Evolutionary conservation across 2,888 invertebrate species (phyloP), one percentile per base, ranked within the genome.

Genomic region (Drosophila quinaria): DNA sequence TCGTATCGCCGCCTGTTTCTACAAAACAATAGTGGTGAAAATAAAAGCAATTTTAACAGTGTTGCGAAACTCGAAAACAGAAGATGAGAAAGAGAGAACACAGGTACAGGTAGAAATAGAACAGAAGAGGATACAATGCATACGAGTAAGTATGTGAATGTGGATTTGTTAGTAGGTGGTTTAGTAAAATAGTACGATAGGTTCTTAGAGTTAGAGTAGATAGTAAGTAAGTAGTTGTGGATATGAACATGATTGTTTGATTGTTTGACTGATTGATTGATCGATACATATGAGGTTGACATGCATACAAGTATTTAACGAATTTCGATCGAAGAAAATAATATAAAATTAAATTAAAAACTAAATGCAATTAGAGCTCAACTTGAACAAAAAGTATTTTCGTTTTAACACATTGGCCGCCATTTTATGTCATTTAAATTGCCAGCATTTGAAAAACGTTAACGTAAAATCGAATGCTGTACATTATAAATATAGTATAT

Each of bases 1-100:
- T n/a, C 37, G 37, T n/a, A 79, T 91, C 92, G 89, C 87, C 91
- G 91, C 91, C 90, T 92, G 92, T 90, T 90, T 93, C 93, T 93
- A 91, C 79, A 93, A 92, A 92, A 92, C 88, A 92, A 92, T 91
- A 88, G 89, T 82, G 88, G 86, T 91, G 87, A 87, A 91, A 92
- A 91, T 84, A 85, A 89, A 87, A 90, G 85, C 89, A 89, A 84
- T 84, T 90, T 90, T 91, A 83, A 90, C 74, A 89, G 90, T 83
- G 87, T 91, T 88, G 90, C 86, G 90, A 84, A 80, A 89, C 84
- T 88, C 87, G 81, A 77, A 77, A 86, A 75, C 85, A 80, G 69
- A 85, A 87, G 86, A 90, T 78, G 72, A 75, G 81, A 80, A 79
- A 85, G 81, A 75, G 60, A 63, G 69, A 86, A 80, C 69, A 78